Conservation (phyloP, 2,888 invertebrate species). For the Dysmachus trigonus region DNA sequence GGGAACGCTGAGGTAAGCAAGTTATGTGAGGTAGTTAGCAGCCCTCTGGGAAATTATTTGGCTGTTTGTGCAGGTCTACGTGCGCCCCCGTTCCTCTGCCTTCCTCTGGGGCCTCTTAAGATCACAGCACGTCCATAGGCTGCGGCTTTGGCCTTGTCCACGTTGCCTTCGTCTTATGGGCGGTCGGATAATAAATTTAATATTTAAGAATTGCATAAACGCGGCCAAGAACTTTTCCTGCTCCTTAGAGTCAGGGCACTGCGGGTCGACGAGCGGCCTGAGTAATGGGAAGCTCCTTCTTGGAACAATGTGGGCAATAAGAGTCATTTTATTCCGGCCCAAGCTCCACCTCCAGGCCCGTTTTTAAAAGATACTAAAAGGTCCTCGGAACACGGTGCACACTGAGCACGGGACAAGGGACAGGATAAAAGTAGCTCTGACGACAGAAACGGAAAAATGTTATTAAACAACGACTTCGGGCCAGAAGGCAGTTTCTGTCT, state of each 20-base stretch:
- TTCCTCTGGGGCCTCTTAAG: background rate
- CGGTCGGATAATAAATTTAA: conserved; percentile 18
- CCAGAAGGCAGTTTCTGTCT: background rate
- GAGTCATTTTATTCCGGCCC: background rate
- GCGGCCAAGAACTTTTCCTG: background rate
- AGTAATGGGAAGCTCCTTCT: background rate
- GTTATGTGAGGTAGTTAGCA: conserved; percentile 1
- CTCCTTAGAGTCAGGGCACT: background rate
- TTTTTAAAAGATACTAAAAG: background rate
- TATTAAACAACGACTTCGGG: conserved; percentile 15
- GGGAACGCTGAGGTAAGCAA: background rate
- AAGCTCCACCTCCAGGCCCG: background rate
- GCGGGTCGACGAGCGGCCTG: background rate
- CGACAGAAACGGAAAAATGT: background rate
- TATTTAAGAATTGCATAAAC: conserved; percentile 9
- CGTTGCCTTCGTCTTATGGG: background rate
- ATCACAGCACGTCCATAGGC: background rate
- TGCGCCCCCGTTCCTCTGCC: background rate
- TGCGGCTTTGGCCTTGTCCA: background rate
- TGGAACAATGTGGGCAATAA: background rate
- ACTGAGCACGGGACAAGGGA: background rate
- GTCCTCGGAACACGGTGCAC: background rate
- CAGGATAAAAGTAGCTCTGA: background rate
- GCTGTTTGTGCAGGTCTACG: background rate
- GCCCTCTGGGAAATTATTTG: conserved; percentile 20